phyloP scores from a whole-genome alignment of 1,140 invertebrate species.

The Spodoptera frugiperda region DNA sequence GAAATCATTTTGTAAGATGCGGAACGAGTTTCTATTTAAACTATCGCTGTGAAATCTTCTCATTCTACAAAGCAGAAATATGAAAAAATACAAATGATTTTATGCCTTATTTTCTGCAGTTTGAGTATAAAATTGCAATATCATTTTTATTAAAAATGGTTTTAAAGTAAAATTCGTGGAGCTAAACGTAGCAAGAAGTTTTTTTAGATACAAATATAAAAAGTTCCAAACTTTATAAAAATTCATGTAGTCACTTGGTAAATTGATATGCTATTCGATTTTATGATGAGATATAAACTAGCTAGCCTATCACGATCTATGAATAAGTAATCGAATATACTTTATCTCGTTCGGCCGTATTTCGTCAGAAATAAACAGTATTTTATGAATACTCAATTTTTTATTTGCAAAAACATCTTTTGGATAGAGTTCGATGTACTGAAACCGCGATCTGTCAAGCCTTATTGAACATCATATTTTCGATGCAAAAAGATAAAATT shows the following conservation, averaged over 20 bases:
- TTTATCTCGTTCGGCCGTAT: slow-evolving; percentile 25
- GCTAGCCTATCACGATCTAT: slow-evolving; percentile 35
- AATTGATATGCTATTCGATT: slow-evolving; percentile 27
- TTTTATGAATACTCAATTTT: slow-evolving; percentile 31
- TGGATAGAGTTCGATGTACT: slow-evolving; percentile 23
- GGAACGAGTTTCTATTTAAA: neutral
- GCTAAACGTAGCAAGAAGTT: neutral
- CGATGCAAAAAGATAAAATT: neutral
- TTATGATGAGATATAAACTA: slow-evolving; percentile 40
- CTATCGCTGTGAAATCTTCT: neutral
- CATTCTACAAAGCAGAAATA: neutral
- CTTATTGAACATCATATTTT: slow-evolving; percentile 3
- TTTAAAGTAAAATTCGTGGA: no score
- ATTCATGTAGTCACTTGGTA: slow-evolving; percentile 17
- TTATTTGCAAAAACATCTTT: slow-evolving; percentile 19
- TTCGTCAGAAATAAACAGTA: slow-evolving; percentile 13
- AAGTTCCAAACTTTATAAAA: slow-evolving; percentile 1
- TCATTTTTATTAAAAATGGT: neutral
- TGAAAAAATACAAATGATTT: neutral
- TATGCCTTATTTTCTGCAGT: neutral
- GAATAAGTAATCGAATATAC: slow-evolving; percentile 39
- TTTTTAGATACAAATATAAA: neutral
- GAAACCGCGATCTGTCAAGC: slow-evolving; percentile 13
- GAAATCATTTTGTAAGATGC: no score
- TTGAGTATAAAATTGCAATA: neutral